Conservation (phyloP, 2,113 vertebrate genomes). For the Proterorhinus semilunaris region DNA sequence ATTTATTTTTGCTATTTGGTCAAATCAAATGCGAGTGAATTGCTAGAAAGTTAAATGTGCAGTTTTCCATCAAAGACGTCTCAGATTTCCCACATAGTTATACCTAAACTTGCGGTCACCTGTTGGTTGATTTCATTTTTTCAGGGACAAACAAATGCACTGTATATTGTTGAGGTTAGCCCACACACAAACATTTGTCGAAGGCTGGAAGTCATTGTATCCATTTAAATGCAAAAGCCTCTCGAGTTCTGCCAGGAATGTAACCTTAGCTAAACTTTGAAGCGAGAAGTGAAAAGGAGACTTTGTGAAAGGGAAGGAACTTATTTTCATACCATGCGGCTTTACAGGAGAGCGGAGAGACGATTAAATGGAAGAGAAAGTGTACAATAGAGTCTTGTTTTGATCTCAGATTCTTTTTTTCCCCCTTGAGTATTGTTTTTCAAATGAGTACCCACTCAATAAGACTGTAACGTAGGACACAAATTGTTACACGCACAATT, state of each 20-base stretch:
- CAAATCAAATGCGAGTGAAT: background rate
- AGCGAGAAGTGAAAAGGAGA: constrained; percentile 11
- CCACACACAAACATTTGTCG: constrained; percentile 5
- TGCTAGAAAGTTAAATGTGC: too few species aligned
- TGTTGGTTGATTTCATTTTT: background rate
- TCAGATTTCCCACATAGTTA: background rate
- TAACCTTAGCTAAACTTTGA: constrained; percentile 21
- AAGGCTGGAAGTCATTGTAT: constrained; percentile 8
- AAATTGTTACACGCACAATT: background rate
- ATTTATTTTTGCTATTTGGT: background rate
- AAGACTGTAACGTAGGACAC: constrained; percentile 22
- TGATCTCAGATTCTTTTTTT: background rate
- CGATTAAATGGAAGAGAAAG: constrained; percentile 5
- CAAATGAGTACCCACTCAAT: background rate
- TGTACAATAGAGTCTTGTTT: constrained; percentile 15
- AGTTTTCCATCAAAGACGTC: constrained; percentile 15
- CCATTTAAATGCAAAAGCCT: constrained; percentile 6
- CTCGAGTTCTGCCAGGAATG: constrained; percentile 14
- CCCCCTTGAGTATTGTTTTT: constrained; percentile 1
- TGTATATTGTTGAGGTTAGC: background rate
- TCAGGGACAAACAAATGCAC: background rate
- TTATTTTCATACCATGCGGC: constrained; percentile 20
- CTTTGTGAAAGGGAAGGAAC: constrained; percentile 12
- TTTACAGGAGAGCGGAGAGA: background rate
- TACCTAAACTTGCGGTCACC: background rate